Evolutionary conservation across 23 tunicate genomes (phyloP).

Genomic region (Halocynthia roretzi): DNA sequence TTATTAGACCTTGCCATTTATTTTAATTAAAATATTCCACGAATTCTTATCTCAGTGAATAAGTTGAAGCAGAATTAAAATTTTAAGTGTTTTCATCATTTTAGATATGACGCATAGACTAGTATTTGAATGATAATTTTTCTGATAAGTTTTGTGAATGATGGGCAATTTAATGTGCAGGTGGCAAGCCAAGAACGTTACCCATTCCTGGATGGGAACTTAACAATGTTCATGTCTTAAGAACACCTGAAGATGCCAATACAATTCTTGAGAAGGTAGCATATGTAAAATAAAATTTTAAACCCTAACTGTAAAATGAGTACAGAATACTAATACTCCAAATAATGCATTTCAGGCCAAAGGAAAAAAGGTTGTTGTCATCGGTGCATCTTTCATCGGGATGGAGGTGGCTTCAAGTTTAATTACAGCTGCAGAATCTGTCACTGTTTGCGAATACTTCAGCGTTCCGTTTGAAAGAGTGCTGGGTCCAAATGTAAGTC

Average conservation of each 20-base stretch:
- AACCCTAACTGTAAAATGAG: not conserved
- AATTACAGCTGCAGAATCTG: constrained; percentile 43
- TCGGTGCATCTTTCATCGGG: constrained; percentile 92
- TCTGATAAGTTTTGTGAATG: not conserved
- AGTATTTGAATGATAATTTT: not conserved
- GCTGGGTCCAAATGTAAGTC: constrained; percentile 63
- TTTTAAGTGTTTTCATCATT: too few relatives aligned
- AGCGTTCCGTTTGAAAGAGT: constrained; percentile 75
- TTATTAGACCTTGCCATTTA: too few relatives aligned
- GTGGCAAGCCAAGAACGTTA: constrained; percentile 59
- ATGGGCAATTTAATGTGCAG: constrained; percentile 7
- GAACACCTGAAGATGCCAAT: constrained; percentile 69
- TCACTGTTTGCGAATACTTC: constrained; percentile 77
- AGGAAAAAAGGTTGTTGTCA: constrained; percentile 61
- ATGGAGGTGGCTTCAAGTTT: constrained; percentile 89
- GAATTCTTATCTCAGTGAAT: too few relatives aligned
- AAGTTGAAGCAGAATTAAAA: too few relatives aligned
- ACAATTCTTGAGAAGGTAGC: constrained; percentile 27
- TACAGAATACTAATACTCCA: not conserved
- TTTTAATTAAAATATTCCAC: too few relatives aligned
- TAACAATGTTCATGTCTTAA: constrained; percentile 63
- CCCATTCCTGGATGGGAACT: constrained; percentile 89
- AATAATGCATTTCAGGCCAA: constrained; percentile 5
- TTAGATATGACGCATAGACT: too few relatives aligned
- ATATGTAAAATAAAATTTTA: not conserved